Base-by-base conservation (phyloP, 2,888 invertebrate species). In the Cinara cedri region DNA sequence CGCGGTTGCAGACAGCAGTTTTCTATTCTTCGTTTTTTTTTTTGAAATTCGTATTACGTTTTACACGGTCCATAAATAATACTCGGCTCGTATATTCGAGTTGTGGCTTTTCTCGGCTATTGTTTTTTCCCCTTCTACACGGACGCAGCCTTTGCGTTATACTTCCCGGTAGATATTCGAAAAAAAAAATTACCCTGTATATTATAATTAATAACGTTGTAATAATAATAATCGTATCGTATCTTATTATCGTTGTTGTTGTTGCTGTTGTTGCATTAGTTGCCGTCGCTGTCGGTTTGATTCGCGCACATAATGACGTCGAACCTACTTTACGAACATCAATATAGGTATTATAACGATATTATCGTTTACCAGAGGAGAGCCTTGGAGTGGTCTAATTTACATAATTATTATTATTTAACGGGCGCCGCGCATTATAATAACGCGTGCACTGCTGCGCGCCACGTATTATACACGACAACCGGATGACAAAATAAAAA, bases 351-450 rank as follows among this genome's bases (percentile, higher is more conserved):
- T 63, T 63, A 11, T n/a, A 60, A 42, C 44, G n/a, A 60, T 26
- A 26, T 19, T n/a, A 14, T 42, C 14, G n/a, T 19, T 19, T 44
- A 21, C 21, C 19, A 24, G 57, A n/a, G n/a, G n/a, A n/a, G n/a
- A 14, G 24, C 57, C 57, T 60, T 60, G 57, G 26, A 60, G 9
- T 1, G 26, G 26, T 57, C 54, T 19, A 24, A 60, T 8, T 9
- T 60, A 24, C 6, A 34, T 34, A 34, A 34, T 34, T 34, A 34
- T 34, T 63, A 19, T 66, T 49, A 46, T 44, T 65, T 66, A 19
- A 65, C 65, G 42, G 63, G 63, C 42, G 63, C 63, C 63, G 42
- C 19, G 63, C 42, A 42, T 42, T 19, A n/a, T 11, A 34, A 63
- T 63, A 42, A 34, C 13, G 63, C 42, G 19, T 11, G n/a, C n/a